Evolutionary conservation across 2,797 vertebrate species (phyloP).

Genomic region (Euthynnus affinis): DNA sequence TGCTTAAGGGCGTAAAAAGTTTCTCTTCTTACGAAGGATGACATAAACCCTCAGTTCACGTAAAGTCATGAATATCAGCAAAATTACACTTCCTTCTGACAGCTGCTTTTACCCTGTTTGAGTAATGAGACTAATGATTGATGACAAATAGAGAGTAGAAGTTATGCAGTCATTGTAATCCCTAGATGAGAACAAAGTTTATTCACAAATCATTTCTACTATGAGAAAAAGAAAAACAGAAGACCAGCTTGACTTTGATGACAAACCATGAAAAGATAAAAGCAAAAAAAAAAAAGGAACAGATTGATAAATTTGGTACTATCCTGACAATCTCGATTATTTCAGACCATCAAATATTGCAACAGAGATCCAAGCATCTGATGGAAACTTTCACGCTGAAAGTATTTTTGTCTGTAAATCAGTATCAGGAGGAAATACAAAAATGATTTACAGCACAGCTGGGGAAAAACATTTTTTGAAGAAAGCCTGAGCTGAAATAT

Average conservation of each 20-base stretch:
- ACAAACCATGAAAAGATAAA: constrained; percentile 8
- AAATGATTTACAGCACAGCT: constrained; percentile 55
- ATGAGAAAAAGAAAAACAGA: constrained; percentile 16
- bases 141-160: neutral
- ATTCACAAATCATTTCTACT: constrained; percentile 10
- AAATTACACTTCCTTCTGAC: neutral
- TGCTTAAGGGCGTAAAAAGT: constrained; percentile 1
- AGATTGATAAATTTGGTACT: constrained; percentile 16
- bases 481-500: constrained; percentile 26
- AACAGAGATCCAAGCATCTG: constrained; percentile 16
- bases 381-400: constrained; percentile 49
- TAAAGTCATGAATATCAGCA: constrained; percentile 13
- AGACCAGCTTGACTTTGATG: constrained; percentile 26
- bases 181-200: constrained; percentile 5
- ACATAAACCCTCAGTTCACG: constrained; percentile 11
- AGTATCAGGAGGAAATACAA: constrained; percentile 46
- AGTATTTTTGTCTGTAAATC: constrained; percentile 47
- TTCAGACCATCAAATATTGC: constrained; percentile 9
- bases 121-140: neutral
- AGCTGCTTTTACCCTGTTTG: constrained; percentile 3
- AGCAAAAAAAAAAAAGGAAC: neutral
- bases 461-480: constrained; percentile 26
- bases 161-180: neutral
- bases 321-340: constrained; percentile 20
- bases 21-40: neutral